Evolutionary conservation across 1,140 invertebrate species (phyloP), one percentile per base, ranked within the genome.

Genomic region (Aphelinus certus): DNA sequence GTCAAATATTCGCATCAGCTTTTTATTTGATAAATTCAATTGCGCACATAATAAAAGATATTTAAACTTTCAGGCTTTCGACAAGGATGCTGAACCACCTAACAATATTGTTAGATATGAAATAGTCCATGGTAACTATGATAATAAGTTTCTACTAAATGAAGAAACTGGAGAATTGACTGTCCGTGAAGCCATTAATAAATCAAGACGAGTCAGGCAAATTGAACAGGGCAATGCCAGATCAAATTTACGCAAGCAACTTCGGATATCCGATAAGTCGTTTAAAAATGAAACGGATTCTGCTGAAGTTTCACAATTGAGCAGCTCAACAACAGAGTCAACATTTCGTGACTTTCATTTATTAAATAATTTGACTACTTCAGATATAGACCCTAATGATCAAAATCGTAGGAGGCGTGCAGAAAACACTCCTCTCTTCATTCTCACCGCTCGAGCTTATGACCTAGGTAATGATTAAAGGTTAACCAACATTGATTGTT

Each of bases 91-190:
- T 7, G 93, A 94, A 65, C 87, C 92, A n/a, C 94, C 95, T 3
- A 97, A 97, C 86, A 96, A 96, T 85, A 89, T 93, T 81, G 91
- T 97, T 9, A 91, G 92, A 80, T 97, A 96, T 85, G 94, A 96
- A 88, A 89, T 97, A 57, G 90, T 95, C 77, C 91, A 92, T 72
- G 93, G 94, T 10, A 95, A 95, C 84, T 92, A 91, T 81, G 92
- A 92, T 74, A 93, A 94, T 77, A 94, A 94, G 83, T 97, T 96
- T 86, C 83, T 89, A 46, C 89, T 98, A 55, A 91, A 96, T 83
- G 91, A 92, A 82, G 89, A 91, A 57, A 94, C 93, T 75, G 96
- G 96, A 84, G 91, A 92, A 84, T 79, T 91, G 65, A 88, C 84
- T 26, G 80, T 92, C 58, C 76, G 64, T 49, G 79, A 80, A 42